Evolutionary conservation across 2,113 vertebrate species (phyloP).

Genomic region (Spheniscus mendiculus): DNA sequence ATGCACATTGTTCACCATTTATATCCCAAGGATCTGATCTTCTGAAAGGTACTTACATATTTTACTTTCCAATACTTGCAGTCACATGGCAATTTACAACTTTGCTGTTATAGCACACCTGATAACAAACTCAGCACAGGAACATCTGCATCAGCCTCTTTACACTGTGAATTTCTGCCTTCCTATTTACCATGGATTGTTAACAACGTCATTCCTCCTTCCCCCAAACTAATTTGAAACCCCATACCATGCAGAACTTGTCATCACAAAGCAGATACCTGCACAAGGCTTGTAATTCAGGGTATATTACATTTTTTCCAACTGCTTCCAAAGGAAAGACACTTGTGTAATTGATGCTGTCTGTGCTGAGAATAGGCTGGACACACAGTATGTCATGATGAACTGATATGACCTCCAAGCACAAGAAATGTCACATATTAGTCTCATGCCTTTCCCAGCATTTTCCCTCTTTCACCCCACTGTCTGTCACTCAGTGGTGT

Average conservation of each 20-base stretch:
- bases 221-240: not conserved
- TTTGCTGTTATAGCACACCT: not conserved
- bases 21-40: not conserved
- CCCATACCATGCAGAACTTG: not conserved
- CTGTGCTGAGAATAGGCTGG: not conserved
- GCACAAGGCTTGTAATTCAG: not conserved
- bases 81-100: not conserved
- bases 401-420: not conserved
- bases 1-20: not conserved
- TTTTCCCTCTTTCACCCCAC: not conserved
- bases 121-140: not conserved
- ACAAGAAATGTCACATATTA: not conserved
- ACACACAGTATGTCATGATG: not conserved
- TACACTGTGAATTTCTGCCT: not conserved
- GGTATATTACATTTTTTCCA: not conserved
- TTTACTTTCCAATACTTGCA: not conserved
- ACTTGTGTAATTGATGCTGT: not conserved
- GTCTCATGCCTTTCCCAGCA: not conserved
- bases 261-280: not conserved
- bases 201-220: not conserved
- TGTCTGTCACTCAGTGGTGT: too few relatives aligned
- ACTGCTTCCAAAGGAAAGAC: not conserved
- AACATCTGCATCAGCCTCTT: not conserved
- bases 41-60: not conserved
- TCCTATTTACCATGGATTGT: not conserved